Base-by-base conservation (phyloP, 2,113 vertebrate genomes). In the Pterocles gutturalis region DNA sequence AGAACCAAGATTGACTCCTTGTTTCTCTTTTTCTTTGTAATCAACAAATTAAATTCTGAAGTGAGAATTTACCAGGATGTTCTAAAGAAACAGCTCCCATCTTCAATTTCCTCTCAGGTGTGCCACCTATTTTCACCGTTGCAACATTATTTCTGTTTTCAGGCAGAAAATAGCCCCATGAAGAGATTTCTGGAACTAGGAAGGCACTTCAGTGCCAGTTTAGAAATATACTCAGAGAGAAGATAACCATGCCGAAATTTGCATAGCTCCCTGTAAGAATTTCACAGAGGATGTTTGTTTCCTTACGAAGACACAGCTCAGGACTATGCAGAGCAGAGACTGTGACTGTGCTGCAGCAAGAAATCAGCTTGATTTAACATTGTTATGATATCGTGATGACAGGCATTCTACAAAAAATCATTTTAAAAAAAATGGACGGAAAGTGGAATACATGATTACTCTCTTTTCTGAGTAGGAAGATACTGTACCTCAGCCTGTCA, bases 341-440 rank as follows among this genome's bases (percentile, higher is more conserved):
- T n/a, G 20, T 49, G 26, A 76, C 36, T 48, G 34, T 33, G 43
- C 14, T 94, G 38, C 19, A 72, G 79, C 15, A 83, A 71, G 31
- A 88, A 95, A 70, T 90, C 76, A 66, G 29, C 34, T 81, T 94
- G 60, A 91, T 89, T 91, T 94, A 55, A 48, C 43, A 75, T 89
- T 92, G 67, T 79, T 84, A 83, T 84, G 17, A 51, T 70, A 67
- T 15, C 14, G 0, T 58, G 31, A 43, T 70, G 29, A 81, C 48
- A 80, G 28, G 26, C 10, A 75, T 83, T 81, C 55, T 81, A 29
- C 16, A 96, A 93, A 93, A 89, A 51, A 2, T 48, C 2, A n/a
- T 41, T 62, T 55, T 29, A 1, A 54, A 70, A 76, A 81, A 57
- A 55, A 66, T 17, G 9, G 46, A 94, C 61, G 10, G 25, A 81